Percentiles rank a stretch among this genome's conserved stretches.
These are phyloP conservation scores for Sminthopsis crassicaudata DNA, from an alignment of 2,113 vertebrate species.

Conservation along the genomic window DNA sequence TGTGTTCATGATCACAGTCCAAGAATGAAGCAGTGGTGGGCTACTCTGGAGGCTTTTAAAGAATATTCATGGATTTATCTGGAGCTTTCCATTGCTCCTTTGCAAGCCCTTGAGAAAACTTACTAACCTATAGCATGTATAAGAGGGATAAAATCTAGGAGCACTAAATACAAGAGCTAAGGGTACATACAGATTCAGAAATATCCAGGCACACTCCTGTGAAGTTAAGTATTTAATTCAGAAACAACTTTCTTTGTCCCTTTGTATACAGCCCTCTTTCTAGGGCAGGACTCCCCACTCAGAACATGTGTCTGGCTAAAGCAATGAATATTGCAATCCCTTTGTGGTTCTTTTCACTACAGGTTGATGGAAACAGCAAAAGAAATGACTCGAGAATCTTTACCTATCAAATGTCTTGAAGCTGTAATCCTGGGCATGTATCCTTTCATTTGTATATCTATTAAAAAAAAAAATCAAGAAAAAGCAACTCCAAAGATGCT, in stretches of 20 bases:
- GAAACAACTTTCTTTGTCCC: not conserved
- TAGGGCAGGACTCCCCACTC: not conserved
- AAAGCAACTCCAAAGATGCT: not conserved
- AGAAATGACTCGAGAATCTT: conserved; percentile 97
- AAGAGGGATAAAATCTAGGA: not conserved
- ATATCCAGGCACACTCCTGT: not conserved
- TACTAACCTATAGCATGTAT: not conserved
- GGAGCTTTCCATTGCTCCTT: not conserved
- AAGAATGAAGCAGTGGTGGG: not conserved
- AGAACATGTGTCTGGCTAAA: not conserved
- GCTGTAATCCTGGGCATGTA: conserved; percentile 99
- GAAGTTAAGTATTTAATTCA: not conserved
- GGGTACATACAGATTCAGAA: not conserved
- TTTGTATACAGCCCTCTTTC: not conserved
- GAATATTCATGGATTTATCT: not conserved
- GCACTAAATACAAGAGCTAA: not conserved
- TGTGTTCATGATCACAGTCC: not conserved
- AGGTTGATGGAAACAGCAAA: conserved; percentile 98
- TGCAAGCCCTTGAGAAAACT: not conserved
- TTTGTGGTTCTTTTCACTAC: conserved; percentile 65
- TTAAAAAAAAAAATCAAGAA: not conserved
- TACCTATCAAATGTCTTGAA: conserved; percentile 99
- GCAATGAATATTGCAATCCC: conserved; percentile 47
- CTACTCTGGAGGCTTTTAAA: not conserved
- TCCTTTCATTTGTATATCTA: conserved; percentile 84